Evolutionary conservation across 1,140 invertebrate species (phyloP).

Genomic region (Heterodera carotae): DNA sequence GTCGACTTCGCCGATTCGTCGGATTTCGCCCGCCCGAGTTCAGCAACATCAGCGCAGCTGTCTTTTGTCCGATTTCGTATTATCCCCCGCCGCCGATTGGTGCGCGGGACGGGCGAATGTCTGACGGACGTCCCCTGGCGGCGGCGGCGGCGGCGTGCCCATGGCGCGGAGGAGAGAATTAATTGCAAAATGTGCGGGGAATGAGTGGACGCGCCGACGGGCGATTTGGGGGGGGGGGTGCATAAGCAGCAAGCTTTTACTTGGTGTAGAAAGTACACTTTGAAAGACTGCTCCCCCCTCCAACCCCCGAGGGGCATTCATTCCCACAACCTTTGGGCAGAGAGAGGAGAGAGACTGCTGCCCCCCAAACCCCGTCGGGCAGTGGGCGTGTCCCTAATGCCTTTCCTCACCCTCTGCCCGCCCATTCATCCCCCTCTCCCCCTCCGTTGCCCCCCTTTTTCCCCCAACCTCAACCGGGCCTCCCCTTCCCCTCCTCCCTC

Average conservation of each 20-base stretch:
- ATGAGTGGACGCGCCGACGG: no score
- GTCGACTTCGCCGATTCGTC: no score
- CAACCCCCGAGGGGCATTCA: neutral
- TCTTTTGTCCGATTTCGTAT: neutral
- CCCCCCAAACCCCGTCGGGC: no score
- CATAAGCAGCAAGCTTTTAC: no score
- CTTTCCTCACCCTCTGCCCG: neutral
- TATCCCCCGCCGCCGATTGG: neutral
- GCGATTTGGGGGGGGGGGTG: neutral
- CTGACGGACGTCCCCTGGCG: neutral
- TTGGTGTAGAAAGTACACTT: neutral
- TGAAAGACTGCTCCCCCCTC: neutral
- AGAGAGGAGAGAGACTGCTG: no score
- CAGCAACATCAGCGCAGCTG: neutral
- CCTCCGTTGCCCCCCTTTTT: neutral
- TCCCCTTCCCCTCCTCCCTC: neutral
- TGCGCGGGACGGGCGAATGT: neutral
- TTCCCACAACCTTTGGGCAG: neutral
- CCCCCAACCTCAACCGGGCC: neutral
- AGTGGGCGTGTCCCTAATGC: neutral
- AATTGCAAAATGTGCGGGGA: neutral
- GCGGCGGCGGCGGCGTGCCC: no score
- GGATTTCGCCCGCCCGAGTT: no score
- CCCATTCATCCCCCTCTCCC: neutral
- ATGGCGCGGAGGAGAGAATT: neutral